Conservation (phyloP, 1,140 invertebrate genomes). For the Dryas iulia region DNA sequence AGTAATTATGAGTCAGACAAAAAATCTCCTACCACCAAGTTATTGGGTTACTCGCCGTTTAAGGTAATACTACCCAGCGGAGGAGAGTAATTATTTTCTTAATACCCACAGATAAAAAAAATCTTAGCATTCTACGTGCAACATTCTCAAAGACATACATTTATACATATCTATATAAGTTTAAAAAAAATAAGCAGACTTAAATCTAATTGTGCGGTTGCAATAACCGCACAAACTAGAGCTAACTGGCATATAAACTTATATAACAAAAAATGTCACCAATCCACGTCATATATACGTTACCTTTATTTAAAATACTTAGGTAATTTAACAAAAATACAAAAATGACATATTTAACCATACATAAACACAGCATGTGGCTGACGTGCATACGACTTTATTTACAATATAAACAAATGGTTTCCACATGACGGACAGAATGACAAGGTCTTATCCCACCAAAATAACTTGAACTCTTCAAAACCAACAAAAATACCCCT, state of each 20-base stretch:
- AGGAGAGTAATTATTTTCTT: too few relatives aligned
- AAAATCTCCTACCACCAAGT: too few relatives aligned
- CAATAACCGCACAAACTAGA: too few relatives aligned
- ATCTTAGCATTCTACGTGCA: too few relatives aligned
- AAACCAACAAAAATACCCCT: not conserved
- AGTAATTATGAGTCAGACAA: too few relatives aligned
- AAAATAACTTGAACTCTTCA: constrained; percentile 38
- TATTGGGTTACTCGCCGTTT: too few relatives aligned
- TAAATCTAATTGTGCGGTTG: too few relatives aligned
- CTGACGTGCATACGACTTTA: constrained; percentile 55
- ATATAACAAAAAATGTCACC: constrained; percentile 38
- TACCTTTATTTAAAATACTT: not conserved
- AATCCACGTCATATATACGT: constrained; percentile 14
- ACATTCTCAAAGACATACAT: too few relatives aligned
- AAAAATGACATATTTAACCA: constrained; percentile 28
- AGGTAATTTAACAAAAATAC: constrained; percentile 17
- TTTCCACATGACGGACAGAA: constrained; percentile 65
- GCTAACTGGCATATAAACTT: not conserved
- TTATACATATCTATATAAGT: too few relatives aligned
- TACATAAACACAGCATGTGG: constrained; percentile 51
- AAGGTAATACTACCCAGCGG: too few relatives aligned
- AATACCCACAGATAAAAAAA: too few relatives aligned
- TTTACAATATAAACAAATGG: constrained; percentile 72
- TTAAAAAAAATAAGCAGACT: too few relatives aligned
- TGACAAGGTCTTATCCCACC: constrained; percentile 62